Evolutionary conservation across 2,113 vertebrate species (phyloP).

Genomic region (Struthio camelus): DNA sequence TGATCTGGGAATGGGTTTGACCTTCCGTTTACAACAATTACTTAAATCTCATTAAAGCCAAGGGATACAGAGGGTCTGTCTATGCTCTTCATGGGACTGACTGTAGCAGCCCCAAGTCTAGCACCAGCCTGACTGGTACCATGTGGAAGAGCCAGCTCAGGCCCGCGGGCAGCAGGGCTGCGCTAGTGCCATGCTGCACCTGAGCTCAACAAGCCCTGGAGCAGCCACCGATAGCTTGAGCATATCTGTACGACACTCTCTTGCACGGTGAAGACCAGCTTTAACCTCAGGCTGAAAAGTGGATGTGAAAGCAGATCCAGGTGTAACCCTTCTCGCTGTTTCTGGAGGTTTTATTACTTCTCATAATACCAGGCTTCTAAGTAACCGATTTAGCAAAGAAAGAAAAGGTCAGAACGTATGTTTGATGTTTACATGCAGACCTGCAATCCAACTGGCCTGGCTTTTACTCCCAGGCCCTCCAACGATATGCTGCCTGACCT

Average conservation of each 20-base stretch:
- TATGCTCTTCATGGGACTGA: background rate
- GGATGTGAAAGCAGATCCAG: background rate
- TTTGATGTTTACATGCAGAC: background rate
- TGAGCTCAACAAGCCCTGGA: background rate
- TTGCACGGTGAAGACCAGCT: background rate
- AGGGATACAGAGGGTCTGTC: background rate
- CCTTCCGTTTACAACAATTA: background rate
- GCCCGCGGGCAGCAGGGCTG: background rate
- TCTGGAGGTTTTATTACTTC: background rate
- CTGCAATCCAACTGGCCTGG: background rate
- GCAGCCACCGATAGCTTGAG: background rate
- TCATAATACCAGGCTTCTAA: background rate
- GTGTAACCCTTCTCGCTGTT: background rate
- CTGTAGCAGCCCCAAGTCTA: background rate
- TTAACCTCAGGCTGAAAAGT: fast-evolving
- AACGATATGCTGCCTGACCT: fast-evolving
- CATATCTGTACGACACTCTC: fast-evolving
- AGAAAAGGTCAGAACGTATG: background rate
- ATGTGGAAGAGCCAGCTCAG: background rate
- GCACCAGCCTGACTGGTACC: background rate
- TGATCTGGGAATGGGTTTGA: slow-evolving; percentile 1
- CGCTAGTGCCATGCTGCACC: background rate
- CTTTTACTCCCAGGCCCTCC: background rate
- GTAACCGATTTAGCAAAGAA: background rate
- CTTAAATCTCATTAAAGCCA: background rate